These are phyloP conservation scores for Catocala sponsa DNA, from an alignment of 2,888 invertebrate species.

Conservation along the genomic window DNA sequence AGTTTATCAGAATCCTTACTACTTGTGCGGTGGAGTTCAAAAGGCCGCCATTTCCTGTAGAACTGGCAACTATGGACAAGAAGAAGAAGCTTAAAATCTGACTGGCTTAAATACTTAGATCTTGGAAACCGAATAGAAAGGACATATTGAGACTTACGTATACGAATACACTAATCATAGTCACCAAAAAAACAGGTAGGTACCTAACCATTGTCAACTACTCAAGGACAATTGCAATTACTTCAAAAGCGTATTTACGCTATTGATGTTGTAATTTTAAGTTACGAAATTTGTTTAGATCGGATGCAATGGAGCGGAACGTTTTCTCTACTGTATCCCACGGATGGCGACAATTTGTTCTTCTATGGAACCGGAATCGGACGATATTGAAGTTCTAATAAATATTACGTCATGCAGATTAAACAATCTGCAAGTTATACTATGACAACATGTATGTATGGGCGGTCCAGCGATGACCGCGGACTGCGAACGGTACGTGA, in stretches of 20 bases:
- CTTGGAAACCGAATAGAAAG: too few relatives aligned
- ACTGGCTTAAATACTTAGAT: neutral
- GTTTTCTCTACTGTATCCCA: constrained; percentile 8
- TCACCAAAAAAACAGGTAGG: neutral
- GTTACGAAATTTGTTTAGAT: constrained; percentile 12
- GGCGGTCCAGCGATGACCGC: constrained; percentile 18
- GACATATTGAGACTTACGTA: too few relatives aligned
- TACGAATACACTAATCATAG: too few relatives aligned
- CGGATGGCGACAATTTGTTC: constrained; percentile 13
- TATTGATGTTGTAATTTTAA: constrained; percentile 12
- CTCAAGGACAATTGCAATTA: constrained; percentile 3
- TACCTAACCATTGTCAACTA: neutral
- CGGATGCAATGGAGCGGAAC: constrained; percentile 11
- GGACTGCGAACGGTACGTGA: constrained; percentile 16
- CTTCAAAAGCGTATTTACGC: neutral
- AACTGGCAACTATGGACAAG: constrained; percentile 1
- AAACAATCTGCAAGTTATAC: constrained; percentile 6
- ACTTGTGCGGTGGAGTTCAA: constrained; percentile 14
- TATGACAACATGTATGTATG: constrained; percentile 10
- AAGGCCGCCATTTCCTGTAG: constrained; percentile 14
- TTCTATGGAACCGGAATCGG: neutral
- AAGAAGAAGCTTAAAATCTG: neutral
- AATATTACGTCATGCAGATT: constrained; percentile 15
- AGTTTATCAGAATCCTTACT: constrained; percentile 6
- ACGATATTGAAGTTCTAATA: constrained; percentile 7